Conservation (phyloP, 1,140 invertebrate species). For the Bombus huntii region DNA sequence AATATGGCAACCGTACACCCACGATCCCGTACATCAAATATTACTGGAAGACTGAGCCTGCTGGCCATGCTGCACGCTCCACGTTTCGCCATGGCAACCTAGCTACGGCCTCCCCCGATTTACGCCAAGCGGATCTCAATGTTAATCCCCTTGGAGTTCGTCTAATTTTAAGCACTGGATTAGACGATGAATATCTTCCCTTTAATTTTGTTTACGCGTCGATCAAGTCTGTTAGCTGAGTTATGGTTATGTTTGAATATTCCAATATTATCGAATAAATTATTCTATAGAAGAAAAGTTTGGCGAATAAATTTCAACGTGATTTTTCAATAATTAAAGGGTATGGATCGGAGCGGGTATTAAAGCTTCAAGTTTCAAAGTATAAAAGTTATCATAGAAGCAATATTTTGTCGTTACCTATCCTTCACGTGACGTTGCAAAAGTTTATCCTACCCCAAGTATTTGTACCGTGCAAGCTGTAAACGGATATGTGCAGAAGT, state of each 20-base stretch:
- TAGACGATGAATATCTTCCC: not conserved
- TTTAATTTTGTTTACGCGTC: not conserved
- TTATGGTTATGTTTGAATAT: not conserved
- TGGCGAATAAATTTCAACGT: not conserved
- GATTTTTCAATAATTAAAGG: not conserved
- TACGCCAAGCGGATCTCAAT: not conserved
- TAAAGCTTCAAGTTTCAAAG: not conserved
- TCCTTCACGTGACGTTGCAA: not conserved
- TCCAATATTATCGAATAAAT: not conserved
- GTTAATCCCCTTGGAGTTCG: constrained; percentile 2
- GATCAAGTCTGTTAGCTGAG: not conserved
- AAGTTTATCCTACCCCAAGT: not conserved
- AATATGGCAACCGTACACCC: constrained; percentile 75
- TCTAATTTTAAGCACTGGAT: not conserved
- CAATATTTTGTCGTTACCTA: not conserved
- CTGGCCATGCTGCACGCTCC: not conserved
- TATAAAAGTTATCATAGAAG: not conserved
- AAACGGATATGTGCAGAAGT: constrained; percentile 13
- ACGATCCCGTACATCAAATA: constrained; percentile 75
- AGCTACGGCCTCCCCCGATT: no score
- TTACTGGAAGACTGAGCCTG: constrained; percentile 61
- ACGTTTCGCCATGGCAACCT: not conserved
- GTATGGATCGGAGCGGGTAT: not conserved
- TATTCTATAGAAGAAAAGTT: not conserved
- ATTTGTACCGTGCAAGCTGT: not conserved